A percentile compares a stretch with the other conserved stretches of the same genome.
These are phyloP conservation scores for Lepidocyrtinus sp. DNA, from an alignment of 2,888 invertebrate species.

Conservation along the genomic window DNA sequence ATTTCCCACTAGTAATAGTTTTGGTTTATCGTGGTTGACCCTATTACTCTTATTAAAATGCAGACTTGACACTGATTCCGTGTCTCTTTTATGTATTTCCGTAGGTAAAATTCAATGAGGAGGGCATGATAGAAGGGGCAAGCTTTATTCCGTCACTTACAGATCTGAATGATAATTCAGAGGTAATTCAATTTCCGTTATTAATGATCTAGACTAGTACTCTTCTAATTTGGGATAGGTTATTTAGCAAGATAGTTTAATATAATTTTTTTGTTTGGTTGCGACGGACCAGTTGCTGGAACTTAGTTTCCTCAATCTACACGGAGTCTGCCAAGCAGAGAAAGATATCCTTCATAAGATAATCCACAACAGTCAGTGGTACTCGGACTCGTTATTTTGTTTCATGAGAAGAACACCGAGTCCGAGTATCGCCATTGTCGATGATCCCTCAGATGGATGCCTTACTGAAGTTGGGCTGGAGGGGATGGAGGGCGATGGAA, in stretches of 20 bases:
- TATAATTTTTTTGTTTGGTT: slow-evolving; percentile 3
- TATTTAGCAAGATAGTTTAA: too few species aligned
- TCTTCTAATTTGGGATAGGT: too few species aligned
- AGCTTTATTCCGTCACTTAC: slow-evolving; percentile 38
- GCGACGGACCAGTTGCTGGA: slow-evolving; percentile 75
- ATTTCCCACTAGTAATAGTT: too few species aligned
- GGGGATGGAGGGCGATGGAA: slow-evolving; percentile 42
- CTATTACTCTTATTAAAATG: too few species aligned
- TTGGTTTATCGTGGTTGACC: too few species aligned
- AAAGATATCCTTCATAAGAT: slow-evolving; percentile 78
- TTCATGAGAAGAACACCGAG: slow-evolving; percentile 54
- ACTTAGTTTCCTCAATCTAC: slow-evolving; percentile 83
- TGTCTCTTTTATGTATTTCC: not conserved
- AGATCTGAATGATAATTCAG: slow-evolving; percentile 47
- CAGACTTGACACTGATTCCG: too few species aligned
- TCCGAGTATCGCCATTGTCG: slow-evolving; percentile 11
- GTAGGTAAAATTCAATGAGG: slow-evolving; percentile 47
- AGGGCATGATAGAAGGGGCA: slow-evolving; percentile 18
- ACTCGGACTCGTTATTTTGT: slow-evolving; percentile 56
- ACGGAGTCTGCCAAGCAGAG: slow-evolving; percentile 81
- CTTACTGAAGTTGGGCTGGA: slow-evolving; percentile 48
- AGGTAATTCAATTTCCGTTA: slow-evolving; percentile 25
- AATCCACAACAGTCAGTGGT: slow-evolving; percentile 71
- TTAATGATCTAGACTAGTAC: too few species aligned
- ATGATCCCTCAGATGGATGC: slow-evolving; percentile 56